Evolutionary conservation across 2,797 vertebrate genomes (phyloP).

Genomic region (Spizella passerina): DNA sequence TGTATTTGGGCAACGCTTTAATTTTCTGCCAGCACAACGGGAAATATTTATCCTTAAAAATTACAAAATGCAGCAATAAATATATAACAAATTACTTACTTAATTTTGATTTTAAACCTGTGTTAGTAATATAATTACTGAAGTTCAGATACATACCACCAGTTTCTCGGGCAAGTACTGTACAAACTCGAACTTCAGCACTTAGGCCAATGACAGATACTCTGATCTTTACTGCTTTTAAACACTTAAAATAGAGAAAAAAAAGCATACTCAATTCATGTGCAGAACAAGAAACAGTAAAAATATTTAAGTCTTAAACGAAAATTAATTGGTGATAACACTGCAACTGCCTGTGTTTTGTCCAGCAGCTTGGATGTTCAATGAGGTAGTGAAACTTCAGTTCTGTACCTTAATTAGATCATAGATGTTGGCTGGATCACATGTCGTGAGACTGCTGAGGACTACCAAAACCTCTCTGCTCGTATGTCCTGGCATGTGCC

Average conservation of each 20-base stretch:
- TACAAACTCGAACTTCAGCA: conserved; percentile 95
- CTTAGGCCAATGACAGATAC: conserved; percentile 95
- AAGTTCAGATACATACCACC: conserved; percentile 80
- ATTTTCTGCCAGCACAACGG: background rate
- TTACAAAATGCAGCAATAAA: background rate
- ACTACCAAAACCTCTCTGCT: conserved; percentile 93
- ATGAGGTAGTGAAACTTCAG: background rate
- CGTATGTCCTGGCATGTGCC: conserved; percentile 96
- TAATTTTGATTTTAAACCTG: background rate
- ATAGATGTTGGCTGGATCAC: conserved; percentile 95
- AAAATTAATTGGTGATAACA: background rate
- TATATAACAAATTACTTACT: background rate
- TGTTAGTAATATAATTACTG: background rate
- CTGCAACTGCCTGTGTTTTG: background rate
- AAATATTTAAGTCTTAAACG: background rate
- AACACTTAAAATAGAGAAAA: conserved; percentile 78
- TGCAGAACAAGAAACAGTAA: background rate
- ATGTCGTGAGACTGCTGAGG: conserved; percentile 96
- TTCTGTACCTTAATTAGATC: conserved; percentile 90
- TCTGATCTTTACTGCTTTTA: conserved; percentile 90
- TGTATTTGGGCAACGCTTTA: background rate
- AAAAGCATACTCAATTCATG: background rate
- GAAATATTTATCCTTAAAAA: background rate
- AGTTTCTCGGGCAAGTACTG: conserved; percentile 91
- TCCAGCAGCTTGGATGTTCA: background rate